Evolutionary conservation across 2,888 invertebrate genomes (phyloP).

Genomic region (Erebia aethiops): DNA sequence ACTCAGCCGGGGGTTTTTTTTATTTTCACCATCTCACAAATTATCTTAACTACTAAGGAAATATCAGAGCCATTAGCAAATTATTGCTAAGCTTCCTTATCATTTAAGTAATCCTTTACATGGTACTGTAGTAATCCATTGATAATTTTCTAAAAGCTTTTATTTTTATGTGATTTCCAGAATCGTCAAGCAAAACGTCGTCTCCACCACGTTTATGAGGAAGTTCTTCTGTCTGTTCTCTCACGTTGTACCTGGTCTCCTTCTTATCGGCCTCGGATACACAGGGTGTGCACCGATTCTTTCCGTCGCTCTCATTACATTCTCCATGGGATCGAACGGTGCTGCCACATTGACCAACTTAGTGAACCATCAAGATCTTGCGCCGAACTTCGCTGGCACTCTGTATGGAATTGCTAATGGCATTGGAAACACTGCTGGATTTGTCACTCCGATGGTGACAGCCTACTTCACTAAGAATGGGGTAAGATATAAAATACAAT

Average conservation of each 20-base stretch:
- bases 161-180: constrained; percentile 49
- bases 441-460: constrained; percentile 88
- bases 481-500: constrained; percentile 64
- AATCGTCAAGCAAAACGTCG: constrained; percentile 76
- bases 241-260: constrained; percentile 79
- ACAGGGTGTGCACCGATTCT: constrained; percentile 85
- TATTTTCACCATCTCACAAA: too few relatives aligned
- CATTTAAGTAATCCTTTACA: too few relatives aligned
- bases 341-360: constrained; percentile 84
- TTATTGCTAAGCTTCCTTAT: too few relatives aligned
- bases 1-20: too few relatives aligned
- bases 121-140: too few relatives aligned
- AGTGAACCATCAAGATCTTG: constrained; percentile 88
- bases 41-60: too few relatives aligned
- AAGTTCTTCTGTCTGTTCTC: constrained; percentile 87
- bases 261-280: constrained; percentile 81
- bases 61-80: too few relatives aligned
- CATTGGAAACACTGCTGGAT: constrained; percentile 87
- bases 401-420: constrained; percentile 90
- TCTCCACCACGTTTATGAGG: constrained; percentile 81
- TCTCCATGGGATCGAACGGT: constrained; percentile 86
- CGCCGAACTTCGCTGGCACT: constrained; percentile 90
- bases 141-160: background rate
- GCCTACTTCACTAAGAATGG: constrained; percentile 84
- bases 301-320: constrained; percentile 85